phyloP scores from a whole-genome alignment of 1,140 invertebrate genomes.

The Aricia agestis region DNA sequence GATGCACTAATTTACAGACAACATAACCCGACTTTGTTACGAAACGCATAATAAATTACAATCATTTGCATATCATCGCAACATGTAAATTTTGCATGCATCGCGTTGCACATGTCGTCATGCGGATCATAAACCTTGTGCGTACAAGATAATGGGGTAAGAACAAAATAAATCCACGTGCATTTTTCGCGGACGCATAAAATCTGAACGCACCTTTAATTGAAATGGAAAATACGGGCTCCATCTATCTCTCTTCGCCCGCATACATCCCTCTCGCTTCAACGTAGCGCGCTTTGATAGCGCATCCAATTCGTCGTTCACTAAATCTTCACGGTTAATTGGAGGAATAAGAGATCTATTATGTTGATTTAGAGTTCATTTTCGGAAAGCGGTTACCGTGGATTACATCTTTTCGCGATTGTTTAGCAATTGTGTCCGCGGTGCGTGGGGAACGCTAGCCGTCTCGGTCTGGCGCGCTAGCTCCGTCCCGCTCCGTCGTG shows the following conservation, averaged over 20 bases:
- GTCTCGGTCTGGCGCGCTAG: slow-evolving; percentile 51
- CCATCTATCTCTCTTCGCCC: slow-evolving; percentile 40
- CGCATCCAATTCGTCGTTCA: slow-evolving; percentile 15
- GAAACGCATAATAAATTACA: slow-evolving; percentile 46
- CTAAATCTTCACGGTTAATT: slow-evolving; percentile 21
- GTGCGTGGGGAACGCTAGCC: slow-evolving; percentile 40
- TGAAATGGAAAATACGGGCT: slow-evolving; percentile 45
- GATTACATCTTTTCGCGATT: slow-evolving; percentile 35
- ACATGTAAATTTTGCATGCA: slow-evolving; percentile 37
- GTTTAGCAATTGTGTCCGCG: slow-evolving; percentile 56
- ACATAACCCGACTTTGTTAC: slow-evolving; percentile 29
- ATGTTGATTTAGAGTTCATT: slow-evolving; percentile 36
- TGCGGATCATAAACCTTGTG: slow-evolving; percentile 25
- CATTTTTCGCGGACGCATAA: slow-evolving; percentile 73
- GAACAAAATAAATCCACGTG: slow-evolving; percentile 62
- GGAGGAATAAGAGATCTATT: slow-evolving; percentile 33
- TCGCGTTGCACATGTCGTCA: slow-evolving; percentile 25
- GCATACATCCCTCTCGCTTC: slow-evolving; percentile 47
- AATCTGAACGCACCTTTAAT: slow-evolving; percentile 66
- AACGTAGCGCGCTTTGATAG: slow-evolving; percentile 54
- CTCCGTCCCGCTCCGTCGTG: slow-evolving; percentile 50
- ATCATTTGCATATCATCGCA: slow-evolving; percentile 47
- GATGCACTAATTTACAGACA: slow-evolving; percentile 34
- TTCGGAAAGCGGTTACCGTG: slow-evolving; percentile 30
- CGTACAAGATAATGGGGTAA: slow-evolving; percentile 60